Evolutionary conservation across 2,888 invertebrate species (phyloP).

Genomic region (Deroplatys truncata): DNA sequence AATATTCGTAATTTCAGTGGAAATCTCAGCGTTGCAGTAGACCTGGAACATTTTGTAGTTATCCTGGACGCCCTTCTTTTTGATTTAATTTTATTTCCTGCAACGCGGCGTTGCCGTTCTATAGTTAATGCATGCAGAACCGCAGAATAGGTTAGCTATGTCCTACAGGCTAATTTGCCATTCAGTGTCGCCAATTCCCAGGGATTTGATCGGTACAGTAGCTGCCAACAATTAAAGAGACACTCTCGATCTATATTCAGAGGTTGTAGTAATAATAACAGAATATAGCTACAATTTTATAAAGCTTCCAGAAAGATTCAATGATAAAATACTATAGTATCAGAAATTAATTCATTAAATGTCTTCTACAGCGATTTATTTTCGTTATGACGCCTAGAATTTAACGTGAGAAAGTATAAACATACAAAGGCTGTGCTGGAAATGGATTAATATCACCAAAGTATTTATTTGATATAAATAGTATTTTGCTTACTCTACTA

Average conservation of each 20-base stretch:
- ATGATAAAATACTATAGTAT: too few species aligned
- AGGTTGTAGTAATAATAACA: not conserved
- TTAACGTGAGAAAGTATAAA: too few species aligned
- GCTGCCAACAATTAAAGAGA: not conserved
- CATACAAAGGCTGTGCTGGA: too few species aligned
- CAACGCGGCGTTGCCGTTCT: not conserved
- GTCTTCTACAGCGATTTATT: too few species aligned
- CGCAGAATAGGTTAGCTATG: not conserved
- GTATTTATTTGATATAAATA: too few species aligned
- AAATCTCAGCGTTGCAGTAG: not conserved
- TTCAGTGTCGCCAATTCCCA: not conserved
- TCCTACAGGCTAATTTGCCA: not conserved
- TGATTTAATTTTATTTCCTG: not conserved
- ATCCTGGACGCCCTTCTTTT: not conserved
- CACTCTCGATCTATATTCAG: not conserved
- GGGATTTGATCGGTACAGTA: not conserved
- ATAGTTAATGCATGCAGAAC: not conserved
- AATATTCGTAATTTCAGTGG: too few species aligned
- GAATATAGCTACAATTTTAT: too few species aligned
- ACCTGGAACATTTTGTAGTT: not conserved
- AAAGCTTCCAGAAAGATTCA: too few species aligned
- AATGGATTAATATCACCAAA: too few species aligned
- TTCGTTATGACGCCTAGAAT: too few species aligned
- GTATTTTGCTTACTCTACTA: too few species aligned
- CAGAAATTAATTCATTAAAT: too few species aligned